A percentile compares a stretch with the other conserved stretches of the same genome.
Conservation (phyloP, 1,140 invertebrate genomes). For the Lasioglossum baleicum region DNA sequence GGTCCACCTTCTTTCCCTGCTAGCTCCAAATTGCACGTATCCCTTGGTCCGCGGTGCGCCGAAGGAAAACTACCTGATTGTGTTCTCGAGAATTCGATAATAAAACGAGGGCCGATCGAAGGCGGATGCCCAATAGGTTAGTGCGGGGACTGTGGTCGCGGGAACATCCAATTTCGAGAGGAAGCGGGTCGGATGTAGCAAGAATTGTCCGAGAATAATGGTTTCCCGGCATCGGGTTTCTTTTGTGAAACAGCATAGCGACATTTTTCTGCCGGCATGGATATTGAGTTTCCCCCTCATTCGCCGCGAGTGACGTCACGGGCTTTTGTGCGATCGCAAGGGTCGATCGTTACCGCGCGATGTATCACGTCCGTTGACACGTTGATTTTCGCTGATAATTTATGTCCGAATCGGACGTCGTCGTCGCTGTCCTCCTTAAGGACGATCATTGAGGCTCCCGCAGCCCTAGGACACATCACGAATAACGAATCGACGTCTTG, state of each 20-base stretch:
- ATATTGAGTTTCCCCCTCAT: conserved; percentile 28
- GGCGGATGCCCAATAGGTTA: conserved; percentile 39
- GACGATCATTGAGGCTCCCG: too few relatives aligned
- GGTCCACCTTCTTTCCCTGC: neutral
- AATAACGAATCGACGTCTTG: too few relatives aligned
- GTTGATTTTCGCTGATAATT: conserved; percentile 41
- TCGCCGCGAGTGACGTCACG: neutral
- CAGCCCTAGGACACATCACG: too few relatives aligned
- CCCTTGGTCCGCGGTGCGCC: conserved; percentile 4
- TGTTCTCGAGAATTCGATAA: conserved; percentile 28
- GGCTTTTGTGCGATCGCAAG: conserved; percentile 29
- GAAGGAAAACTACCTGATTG: conserved; percentile 32
- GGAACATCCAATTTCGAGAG: conserved; percentile 47
- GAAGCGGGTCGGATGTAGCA: conserved; percentile 39
- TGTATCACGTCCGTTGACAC: conserved; percentile 42
- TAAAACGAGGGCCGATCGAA: conserved; percentile 17
- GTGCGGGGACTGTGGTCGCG: conserved; percentile 7
- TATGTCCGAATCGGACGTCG: neutral
- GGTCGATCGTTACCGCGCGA: conserved; percentile 45
- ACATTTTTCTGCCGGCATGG: conserved; percentile 56
- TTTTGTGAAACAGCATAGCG: conserved; percentile 54
- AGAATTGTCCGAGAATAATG: conserved; percentile 49
- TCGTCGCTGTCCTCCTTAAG: neutral
- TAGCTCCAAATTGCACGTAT: conserved; percentile 13
- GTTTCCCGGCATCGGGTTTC: conserved; percentile 51